A percentile compares a stretch with the other conserved stretches of the same genome.
Evolutionary conservation across 2,888 invertebrate genomes (phyloP).

Genomic region (Melipona bicolor): DNA sequence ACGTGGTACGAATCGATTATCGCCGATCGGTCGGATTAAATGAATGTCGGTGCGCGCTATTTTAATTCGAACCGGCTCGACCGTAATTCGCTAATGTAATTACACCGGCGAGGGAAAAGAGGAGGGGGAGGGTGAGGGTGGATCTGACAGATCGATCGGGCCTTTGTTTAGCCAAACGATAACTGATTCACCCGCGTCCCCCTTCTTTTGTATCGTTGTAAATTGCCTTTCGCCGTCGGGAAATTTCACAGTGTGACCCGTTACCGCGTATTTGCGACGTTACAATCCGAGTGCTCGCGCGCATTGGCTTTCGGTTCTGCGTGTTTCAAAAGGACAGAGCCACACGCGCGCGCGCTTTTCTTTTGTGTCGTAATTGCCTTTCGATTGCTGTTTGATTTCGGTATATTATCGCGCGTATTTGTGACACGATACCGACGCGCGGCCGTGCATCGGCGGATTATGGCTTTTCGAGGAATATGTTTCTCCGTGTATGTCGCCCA

Average conservation of each 20-base stretch:
- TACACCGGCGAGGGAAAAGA: not conserved
- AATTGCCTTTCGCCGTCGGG: not conserved
- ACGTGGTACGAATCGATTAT: slow-evolving; percentile 24
- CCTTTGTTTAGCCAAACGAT: not conserved
- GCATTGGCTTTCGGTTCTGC: not conserved
- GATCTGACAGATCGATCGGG: not conserved
- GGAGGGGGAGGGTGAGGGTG: not conserved
- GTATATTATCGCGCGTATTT: too few relatives aligned
- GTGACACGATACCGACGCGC: too few relatives aligned
- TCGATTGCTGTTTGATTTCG: not conserved
- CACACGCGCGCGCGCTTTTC: not conserved
- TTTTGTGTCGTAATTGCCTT: not conserved
- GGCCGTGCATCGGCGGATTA: too few relatives aligned
- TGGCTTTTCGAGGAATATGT: too few relatives aligned
- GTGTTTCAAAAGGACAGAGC: not conserved
- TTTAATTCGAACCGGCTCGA: not conserved
- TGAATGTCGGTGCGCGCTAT: not conserved
- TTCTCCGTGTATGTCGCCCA: too few relatives aligned
- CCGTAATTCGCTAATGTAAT: slow-evolving; percentile 26
- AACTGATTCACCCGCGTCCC: not conserved
- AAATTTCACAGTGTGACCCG: not conserved
- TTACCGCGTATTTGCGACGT: too few relatives aligned
- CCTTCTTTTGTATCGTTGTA: not conserved
- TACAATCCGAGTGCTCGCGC: not conserved
- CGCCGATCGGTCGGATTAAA: slow-evolving; percentile 6